Evolutionary conservation across 1,140 invertebrate genomes (phyloP).

Genomic region (Drosophila leontia): DNA sequence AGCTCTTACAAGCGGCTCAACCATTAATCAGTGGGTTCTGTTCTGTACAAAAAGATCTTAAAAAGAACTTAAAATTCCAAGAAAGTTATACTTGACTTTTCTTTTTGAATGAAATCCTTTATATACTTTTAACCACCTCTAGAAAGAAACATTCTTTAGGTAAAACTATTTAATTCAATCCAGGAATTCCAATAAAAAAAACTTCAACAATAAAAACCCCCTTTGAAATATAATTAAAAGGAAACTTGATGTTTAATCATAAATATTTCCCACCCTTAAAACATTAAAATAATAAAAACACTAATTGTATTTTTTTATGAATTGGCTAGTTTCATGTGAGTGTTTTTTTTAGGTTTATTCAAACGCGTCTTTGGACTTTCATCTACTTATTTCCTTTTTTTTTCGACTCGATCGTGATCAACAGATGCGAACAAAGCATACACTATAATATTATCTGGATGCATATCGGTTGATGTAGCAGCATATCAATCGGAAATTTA

Average conservation of each 20-base stretch:
- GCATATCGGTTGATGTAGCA: constrained; percentile 5
- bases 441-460: constrained; percentile 16
- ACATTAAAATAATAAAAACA: constrained; percentile 9
- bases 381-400: constrained; percentile 34
- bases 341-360: constrained; percentile 45
- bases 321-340: constrained; percentile 46
- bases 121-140: background rate
- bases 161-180: background rate
- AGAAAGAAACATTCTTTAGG: background rate
- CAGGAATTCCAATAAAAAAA: too few species aligned
- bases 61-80: background rate
- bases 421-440: constrained; percentile 48
- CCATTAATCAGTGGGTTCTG: background rate
- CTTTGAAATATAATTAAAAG: background rate
- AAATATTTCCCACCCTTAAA: background rate
- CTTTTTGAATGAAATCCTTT: background rate
- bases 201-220: background rate
- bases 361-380: constrained; percentile 60
- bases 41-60: background rate
- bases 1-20: background rate
- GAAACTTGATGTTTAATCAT: fast-evolving
- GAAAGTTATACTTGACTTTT: too few species aligned
- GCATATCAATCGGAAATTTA: constrained; percentile 49
- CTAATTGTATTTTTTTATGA: constrained; percentile 20
- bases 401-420: constrained; percentile 44